These are phyloP conservation scores for Ictidomys tridecemlineatus DNA, from an alignment of 2,113 vertebrate species.

Conservation along the genomic window DNA sequence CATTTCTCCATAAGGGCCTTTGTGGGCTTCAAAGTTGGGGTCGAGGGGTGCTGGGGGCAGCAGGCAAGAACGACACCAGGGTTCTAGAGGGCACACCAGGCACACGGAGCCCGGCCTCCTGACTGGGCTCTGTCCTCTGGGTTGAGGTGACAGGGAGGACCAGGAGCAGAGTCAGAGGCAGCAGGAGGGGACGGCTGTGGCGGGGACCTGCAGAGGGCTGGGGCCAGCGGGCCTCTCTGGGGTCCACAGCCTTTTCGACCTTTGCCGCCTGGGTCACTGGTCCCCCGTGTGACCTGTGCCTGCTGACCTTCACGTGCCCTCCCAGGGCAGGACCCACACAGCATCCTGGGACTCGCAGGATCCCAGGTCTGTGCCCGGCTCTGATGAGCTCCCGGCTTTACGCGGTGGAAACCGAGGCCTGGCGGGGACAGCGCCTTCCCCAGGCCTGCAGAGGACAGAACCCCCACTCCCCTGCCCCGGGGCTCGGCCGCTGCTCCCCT, in stretches of 20 bases:
- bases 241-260: not conserved
- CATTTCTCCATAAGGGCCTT: conserved; percentile 72
- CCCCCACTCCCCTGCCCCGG: too few relatives aligned
- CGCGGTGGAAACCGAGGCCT: not conserved
- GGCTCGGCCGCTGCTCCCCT: too few relatives aligned
- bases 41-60: not conserved
- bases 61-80: not conserved
- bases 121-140: not conserved
- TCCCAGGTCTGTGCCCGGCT: not conserved
- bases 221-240: not conserved
- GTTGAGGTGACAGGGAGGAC: conserved; percentile 14
- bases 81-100: not conserved
- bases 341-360: too few relatives aligned
- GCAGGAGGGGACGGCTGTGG: not conserved
- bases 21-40: conserved; percentile 24
- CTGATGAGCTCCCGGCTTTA: not conserved
- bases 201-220: not conserved
- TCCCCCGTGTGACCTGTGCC: not conserved
- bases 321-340: too few relatives aligned
- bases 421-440: too few relatives aligned
- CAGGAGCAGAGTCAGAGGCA: too few relatives aligned
- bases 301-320: too few relatives aligned
- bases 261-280: not conserved
- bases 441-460: not conserved
- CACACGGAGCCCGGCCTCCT: not conserved